A percentile compares a stretch with the other conserved stretches of the same genome.
phyloP scores from a whole-genome alignment of 1,140 invertebrate species.

The Muscidifurax raptorellus region DNA sequence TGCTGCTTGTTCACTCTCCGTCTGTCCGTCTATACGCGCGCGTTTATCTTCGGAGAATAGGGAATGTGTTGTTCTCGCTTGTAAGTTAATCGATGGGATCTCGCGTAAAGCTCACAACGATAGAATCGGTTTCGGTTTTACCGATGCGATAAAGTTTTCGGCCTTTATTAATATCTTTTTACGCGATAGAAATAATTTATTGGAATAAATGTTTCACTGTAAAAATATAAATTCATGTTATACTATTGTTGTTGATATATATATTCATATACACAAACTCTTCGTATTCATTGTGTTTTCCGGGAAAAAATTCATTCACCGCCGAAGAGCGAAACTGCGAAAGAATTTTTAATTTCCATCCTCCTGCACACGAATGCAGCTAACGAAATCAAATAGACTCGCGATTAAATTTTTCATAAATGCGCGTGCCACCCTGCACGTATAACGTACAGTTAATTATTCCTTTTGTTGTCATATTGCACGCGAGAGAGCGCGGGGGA shows the following conservation, averaged over 20 bases:
- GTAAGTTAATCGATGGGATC: not conserved
- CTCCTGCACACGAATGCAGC: not conserved
- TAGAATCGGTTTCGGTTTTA: too few species aligned
- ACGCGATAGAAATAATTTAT: too few species aligned
- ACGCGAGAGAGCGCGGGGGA: not conserved
- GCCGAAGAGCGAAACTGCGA: not conserved
- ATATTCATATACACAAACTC: too few species aligned
- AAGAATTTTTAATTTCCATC: constrained; percentile 43
- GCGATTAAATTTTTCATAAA: constrained; percentile 45
- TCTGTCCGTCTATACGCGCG: not conserved
- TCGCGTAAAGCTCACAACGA: too few species aligned
- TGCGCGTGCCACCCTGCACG: not conserved
- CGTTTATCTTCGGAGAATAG: not conserved
- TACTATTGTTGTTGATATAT: too few species aligned
- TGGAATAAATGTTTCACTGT: too few species aligned
- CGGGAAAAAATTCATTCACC: too few species aligned
- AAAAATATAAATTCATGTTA: too few species aligned
- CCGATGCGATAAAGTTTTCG: too few species aligned
- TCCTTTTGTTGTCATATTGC: constrained; percentile 29
- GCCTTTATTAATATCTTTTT: too few species aligned
- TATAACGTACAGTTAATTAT: constrained; percentile 19
- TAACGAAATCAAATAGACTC: constrained; percentile 36
- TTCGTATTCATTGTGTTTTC: too few species aligned
- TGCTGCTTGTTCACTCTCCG: not conserved
- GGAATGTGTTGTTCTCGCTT: not conserved